Conservation (phyloP, 2,797 vertebrate genomes). For the Amazona ochrocephala region DNA sequence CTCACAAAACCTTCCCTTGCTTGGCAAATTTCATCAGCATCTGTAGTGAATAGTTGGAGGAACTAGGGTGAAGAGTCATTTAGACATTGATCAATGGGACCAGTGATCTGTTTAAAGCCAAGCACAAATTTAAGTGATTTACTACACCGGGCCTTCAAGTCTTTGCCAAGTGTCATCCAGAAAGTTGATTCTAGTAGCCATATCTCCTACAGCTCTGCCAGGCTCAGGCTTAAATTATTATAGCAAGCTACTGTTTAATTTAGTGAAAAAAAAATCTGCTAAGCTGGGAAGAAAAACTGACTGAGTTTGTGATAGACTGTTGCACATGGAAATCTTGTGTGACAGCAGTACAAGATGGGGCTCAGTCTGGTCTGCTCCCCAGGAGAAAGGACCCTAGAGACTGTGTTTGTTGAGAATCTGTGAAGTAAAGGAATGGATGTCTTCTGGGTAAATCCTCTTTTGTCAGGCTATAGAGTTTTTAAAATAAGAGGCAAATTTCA, state of each 20-base stretch:
- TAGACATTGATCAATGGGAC: neutral
- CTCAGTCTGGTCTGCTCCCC: neutral
- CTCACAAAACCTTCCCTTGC: neutral
- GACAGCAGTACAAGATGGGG: neutral
- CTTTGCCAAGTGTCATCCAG: neutral
- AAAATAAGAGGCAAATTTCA: neutral
- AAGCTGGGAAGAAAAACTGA: neutral
- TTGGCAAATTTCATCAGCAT: neutral
- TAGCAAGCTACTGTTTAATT: neutral
- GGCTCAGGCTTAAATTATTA: neutral
- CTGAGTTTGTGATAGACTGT: neutral
- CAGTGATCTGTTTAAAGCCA: neutral
- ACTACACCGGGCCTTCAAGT: neutral
- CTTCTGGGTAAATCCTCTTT: neutral
- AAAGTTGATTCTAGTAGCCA: neutral
- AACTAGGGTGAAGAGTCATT: neutral
- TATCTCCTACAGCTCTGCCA: neutral
- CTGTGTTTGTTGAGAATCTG: neutral
- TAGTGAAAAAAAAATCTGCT: neutral
- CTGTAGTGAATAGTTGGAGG: neutral
- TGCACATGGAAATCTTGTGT: neutral
- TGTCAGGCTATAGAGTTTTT: neutral
- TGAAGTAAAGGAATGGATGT: neutral
- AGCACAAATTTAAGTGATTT: neutral
- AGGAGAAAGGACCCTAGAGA: neutral